A percentile compares a stretch with the other conserved stretches of the same genome.
Conservation (phyloP, 2,888 invertebrate genomes). For the Endomychus coccineus region DNA sequence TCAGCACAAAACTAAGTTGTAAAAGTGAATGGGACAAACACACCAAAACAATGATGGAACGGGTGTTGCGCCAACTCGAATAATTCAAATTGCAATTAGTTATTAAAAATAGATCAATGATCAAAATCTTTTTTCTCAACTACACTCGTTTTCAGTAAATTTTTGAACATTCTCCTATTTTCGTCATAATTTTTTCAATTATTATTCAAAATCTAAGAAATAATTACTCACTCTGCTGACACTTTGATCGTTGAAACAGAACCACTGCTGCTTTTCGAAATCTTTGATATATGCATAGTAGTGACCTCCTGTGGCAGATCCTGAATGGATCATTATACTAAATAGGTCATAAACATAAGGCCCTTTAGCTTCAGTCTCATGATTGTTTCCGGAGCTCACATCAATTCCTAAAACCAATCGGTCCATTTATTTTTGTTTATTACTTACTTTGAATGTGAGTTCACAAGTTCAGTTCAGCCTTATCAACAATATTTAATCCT, state of each 20-base stretch:
- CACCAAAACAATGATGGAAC: too few relatives aligned
- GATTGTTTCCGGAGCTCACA: conserved; percentile 48
- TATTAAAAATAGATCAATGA: too few relatives aligned
- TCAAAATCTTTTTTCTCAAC: too few relatives aligned
- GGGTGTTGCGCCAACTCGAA: too few relatives aligned
- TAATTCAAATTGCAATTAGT: too few relatives aligned
- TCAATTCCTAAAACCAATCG: conserved; percentile 48
- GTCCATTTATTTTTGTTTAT: too few relatives aligned
- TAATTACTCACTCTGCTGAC: conserved; percentile 56
- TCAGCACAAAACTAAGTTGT: too few relatives aligned
- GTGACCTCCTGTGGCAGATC: conserved; percentile 84
- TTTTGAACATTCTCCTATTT: not conserved
- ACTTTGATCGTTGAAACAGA: conserved; percentile 81
- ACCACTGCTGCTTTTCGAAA: conserved; percentile 68
- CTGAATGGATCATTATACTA: conserved; percentile 88
- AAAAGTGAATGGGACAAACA: too few relatives aligned
- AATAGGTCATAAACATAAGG: conserved; percentile 79
- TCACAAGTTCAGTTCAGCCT: too few relatives aligned
- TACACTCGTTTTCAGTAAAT: not conserved
- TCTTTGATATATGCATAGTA: conserved; percentile 89
- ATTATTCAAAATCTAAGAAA: conserved; percentile 2
- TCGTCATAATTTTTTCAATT: not conserved
- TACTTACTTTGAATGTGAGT: too few relatives aligned
- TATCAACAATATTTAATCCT: too few relatives aligned
- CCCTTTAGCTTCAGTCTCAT: conserved; percentile 53